These are phyloP conservation scores for Melitaea cinxia DNA, from an alignment of 1,140 invertebrate genomes.

Conservation along the genomic window DNA sequence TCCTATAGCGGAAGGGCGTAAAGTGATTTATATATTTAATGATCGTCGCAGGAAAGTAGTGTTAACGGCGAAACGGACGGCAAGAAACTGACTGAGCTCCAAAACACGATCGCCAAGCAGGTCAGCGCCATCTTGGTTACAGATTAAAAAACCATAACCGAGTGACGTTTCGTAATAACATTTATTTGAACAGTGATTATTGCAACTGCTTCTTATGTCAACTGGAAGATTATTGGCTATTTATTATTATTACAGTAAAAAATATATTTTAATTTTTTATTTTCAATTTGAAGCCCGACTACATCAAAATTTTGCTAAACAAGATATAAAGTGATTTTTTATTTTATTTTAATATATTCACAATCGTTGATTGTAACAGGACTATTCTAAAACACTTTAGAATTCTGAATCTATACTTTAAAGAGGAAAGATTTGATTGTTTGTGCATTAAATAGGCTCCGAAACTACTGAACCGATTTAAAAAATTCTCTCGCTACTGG, in stretches of 20 bases:
- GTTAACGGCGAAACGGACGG: slow-evolving; percentile 72
- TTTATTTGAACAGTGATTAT: neutral
- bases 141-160: slow-evolving; percentile 30
- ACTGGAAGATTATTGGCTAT: neutral
- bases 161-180: slow-evolving; percentile 6
- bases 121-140: slow-evolving; percentile 79
- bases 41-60: slow-evolving; percentile 72
- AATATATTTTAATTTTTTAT: neutral
- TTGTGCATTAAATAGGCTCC: no score
- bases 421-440: no score
- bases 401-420: neutral
- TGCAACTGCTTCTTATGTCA: slow-evolving; percentile 1
- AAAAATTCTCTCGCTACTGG: no score
- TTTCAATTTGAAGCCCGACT: neutral
- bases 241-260: neutral
- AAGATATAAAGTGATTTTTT: no score
- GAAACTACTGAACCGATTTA: no score
- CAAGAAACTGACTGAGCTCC: slow-evolving; percentile 86
- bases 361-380: no score
- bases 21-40: slow-evolving; percentile 58
- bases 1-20: slow-evolving; percentile 25
- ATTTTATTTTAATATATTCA: no score
- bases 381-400: no score
- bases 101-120: slow-evolving; percentile 95
- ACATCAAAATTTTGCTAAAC: no score